Base-by-base conservation (phyloP, 2,113 vertebrate genomes). In the Poeciliopsis prolifica region DNA sequence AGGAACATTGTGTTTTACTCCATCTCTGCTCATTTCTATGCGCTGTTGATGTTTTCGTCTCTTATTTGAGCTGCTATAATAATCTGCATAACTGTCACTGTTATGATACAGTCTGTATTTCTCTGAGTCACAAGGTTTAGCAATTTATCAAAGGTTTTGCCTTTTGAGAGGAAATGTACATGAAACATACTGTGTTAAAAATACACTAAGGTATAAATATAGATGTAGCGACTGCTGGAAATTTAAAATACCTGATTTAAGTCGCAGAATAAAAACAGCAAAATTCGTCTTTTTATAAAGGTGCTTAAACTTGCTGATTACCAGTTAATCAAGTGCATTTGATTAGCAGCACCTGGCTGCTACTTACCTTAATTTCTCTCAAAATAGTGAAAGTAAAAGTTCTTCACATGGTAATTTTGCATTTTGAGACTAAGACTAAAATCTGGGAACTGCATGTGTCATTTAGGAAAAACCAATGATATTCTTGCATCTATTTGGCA, bases 1-100 rank as follows among this genome's bases (percentile, higher is more conserved):
- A 82, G 75, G 69, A 81, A 75, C 80, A 75, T 72, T 82, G 79
- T 68, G 65, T 67, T 83, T 79, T 65, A 68, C 54, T 78, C 75
- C 74, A 44, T 4, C 2, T 58, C 64, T 7, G 40, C 64, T 72
- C 37, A 17, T 65, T 69, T 75, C 74, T 58, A 68, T 60, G 44
- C 65, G 1, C 64, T 31, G 65, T 2, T 75, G 31, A 51, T 58
- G 61, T 66, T 58, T 58, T 51, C 24, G n/a, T 24, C 24, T 2
- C 51, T 58, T 58, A 10, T 58, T 10, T 58, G 24, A 58, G 51
- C 44, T 5, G 17, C 4, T 19, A 48, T 48, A 48, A 58, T 3
- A 3, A n/a, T 58, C 5, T 3, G 9, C 8, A n/a, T n/a, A 8
- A 24, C 24, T n/a, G 22, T n/a, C 24, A 58, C 2, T 58, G 22